phyloP scores from a whole-genome alignment of 1,140 invertebrate species.

The Proales similis region DNA sequence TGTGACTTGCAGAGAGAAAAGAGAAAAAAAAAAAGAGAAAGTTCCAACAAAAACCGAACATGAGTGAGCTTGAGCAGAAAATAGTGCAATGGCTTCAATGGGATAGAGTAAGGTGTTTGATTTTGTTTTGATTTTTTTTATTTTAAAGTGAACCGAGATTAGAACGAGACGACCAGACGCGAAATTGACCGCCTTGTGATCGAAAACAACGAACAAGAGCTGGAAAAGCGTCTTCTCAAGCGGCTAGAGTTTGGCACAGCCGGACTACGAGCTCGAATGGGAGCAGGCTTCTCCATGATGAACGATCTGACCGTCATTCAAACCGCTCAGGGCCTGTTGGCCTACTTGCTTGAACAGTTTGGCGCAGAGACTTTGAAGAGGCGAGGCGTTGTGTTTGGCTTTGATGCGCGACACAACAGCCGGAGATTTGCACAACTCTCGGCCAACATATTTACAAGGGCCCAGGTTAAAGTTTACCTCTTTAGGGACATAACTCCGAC shows the following conservation, averaged over 20 bases:
- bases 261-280: constrained; percentile 79
- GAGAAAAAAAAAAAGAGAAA: too few species aligned
- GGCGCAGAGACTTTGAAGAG: neutral
- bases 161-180: constrained; percentile 16
- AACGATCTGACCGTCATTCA: constrained; percentile 96
- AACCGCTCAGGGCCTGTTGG: constrained; percentile 64
- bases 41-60: constrained; percentile 14
- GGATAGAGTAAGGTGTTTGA: constrained; percentile 20
- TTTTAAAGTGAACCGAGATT: neutral
- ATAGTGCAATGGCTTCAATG: constrained; percentile 21
- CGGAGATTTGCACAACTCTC: constrained; percentile 82
- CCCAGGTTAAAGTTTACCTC: constrained; percentile 72
- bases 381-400: constrained; percentile 72
- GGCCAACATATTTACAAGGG: constrained; percentile 70
- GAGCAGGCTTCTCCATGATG: constrained; percentile 81
- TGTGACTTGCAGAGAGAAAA: too few species aligned
- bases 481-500: constrained; percentile 77
- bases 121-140: neutral
- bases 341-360: constrained; percentile 12
- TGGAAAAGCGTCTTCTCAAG: constrained; percentile 5
- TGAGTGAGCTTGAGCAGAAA: constrained; percentile 14
- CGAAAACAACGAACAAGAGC: neutral
- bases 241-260: constrained; percentile 37
- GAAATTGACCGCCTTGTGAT: constrained; percentile 25
- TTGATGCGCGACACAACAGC: constrained; percentile 88